Percentiles rank a stretch among this genome's conserved stretches.
Evolutionary conservation across 2,888 invertebrate species (phyloP).

Genomic region (Tethea ocularis): DNA sequence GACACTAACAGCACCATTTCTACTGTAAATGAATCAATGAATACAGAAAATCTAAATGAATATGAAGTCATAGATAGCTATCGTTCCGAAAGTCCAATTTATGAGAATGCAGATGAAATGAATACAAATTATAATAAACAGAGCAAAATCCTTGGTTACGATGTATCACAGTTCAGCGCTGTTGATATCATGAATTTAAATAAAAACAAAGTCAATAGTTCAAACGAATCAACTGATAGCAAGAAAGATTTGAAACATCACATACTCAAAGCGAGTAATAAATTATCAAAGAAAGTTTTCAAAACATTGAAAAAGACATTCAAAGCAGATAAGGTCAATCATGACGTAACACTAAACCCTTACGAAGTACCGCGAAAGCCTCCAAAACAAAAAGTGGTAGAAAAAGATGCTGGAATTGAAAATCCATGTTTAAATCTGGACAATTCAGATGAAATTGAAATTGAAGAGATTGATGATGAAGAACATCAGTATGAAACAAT

Average conservation of each 20-base stretch:
- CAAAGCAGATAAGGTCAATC: conserved; percentile 66
- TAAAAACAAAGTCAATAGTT: conserved; percentile 53
- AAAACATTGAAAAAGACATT: conserved; percentile 76
- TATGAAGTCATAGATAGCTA: conserved; percentile 74
- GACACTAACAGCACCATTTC: conserved; percentile 76
- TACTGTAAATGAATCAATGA: conserved; percentile 64
- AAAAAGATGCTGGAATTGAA: conserved; percentile 71
- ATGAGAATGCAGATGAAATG: conserved; percentile 65
- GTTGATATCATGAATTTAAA: conserved; percentile 76
- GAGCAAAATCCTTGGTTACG: conserved; percentile 76
- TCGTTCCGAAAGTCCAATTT: conserved; percentile 68
- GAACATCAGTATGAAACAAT: conserved; percentile 75
- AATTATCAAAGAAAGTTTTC: conserved; percentile 72
- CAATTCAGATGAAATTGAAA: conserved; percentile 76
- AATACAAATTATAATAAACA: conserved; percentile 66
- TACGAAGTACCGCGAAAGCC: conserved; percentile 76
- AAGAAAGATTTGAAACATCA: conserved; percentile 65
- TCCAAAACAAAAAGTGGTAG: conserved; percentile 54
- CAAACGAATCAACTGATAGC: conserved; percentile 66
- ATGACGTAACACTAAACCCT: conserved; percentile 64
- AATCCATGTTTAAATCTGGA: conserved; percentile 74
- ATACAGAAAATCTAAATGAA: conserved; percentile 52
- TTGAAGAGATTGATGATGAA: conserved; percentile 64
- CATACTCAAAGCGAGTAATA: conserved; percentile 69
- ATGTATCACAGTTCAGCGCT: conserved; percentile 74